Conservation (phyloP, 2,888 invertebrate species). For the Anorthoa munda region DNA sequence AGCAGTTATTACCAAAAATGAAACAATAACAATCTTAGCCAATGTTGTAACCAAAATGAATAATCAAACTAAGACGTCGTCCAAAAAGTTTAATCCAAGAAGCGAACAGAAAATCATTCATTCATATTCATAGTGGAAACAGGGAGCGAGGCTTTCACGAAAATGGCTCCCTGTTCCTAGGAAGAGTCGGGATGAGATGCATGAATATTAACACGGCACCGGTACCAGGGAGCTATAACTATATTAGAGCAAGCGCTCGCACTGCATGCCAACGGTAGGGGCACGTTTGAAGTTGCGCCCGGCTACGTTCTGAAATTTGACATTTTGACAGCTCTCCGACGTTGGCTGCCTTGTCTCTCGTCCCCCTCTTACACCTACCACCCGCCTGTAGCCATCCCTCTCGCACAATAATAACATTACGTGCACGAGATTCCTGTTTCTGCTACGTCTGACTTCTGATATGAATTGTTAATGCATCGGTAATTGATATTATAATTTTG, state of each 20-base stretch:
- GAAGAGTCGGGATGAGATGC: slow-evolving; percentile 87
- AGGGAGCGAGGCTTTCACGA: slow-evolving; percentile 86
- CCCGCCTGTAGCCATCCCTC: slow-evolving; percentile 73
- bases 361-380: slow-evolving; percentile 71
- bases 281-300: slow-evolving; percentile 90
- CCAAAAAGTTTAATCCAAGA: slow-evolving; percentile 86
- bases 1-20: slow-evolving; percentile 6
- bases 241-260: slow-evolving; percentile 85
- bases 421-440: slow-evolving; percentile 88
- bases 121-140: slow-evolving; percentile 89
- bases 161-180: slow-evolving; percentile 87
- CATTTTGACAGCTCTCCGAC: slow-evolving; percentile 91
- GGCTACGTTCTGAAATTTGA: slow-evolving; percentile 91
- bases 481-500: slow-evolving; percentile 91
- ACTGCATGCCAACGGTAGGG: slow-evolving; percentile 87
- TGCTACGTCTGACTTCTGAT: slow-evolving; percentile 90
- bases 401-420: slow-evolving; percentile 87
- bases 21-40: slow-evolving; percentile 25
- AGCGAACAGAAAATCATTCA: slow-evolving; percentile 86
- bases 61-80: slow-evolving; percentile 61
- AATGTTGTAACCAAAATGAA: slow-evolving; percentile 50
- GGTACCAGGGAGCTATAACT: slow-evolving; percentile 87
- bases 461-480: slow-evolving; percentile 91
- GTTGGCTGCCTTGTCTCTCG: slow-evolving; percentile 84
- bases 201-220: slow-evolving; percentile 89